Evolutionary conservation across 2,888 invertebrate genomes (phyloP).

Genomic region (Epistrophe eligans): DNA sequence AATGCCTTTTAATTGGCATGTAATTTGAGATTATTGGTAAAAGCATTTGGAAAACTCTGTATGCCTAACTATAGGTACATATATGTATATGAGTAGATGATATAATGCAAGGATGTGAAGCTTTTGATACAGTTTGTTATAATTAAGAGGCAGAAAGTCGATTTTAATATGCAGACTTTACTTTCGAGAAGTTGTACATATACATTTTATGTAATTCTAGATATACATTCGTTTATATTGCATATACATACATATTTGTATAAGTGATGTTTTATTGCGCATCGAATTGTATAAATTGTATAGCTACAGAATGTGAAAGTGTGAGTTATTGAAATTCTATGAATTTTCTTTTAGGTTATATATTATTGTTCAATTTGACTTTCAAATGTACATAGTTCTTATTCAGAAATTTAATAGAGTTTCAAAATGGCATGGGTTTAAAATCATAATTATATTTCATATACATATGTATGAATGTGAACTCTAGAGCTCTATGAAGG

Average conservation of each 20-base stretch:
- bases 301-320: not conserved
- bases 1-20: constrained; percentile 70
- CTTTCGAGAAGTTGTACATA: not conserved
- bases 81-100: not conserved
- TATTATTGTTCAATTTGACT: not conserved
- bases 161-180: constrained; percentile 27
- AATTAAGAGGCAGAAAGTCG: constrained; percentile 44
- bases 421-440: too few relatives aligned
- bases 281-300: too few relatives aligned
- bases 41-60: constrained; percentile 26
- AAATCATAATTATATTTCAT: too few relatives aligned
- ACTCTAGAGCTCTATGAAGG: too few relatives aligned
- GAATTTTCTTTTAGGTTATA: not conserved
- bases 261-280: too few relatives aligned
- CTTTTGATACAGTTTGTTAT: constrained; percentile 46
- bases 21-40: constrained; percentile 60
- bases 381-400: not conserved
- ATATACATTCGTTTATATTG: too few relatives aligned
- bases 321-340: constrained; percentile 22
- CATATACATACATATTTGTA: too few relatives aligned
- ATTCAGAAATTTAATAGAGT: too few relatives aligned
- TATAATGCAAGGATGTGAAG: not conserved
- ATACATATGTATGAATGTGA: too few relatives aligned
- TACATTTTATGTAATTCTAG: too few relatives aligned
- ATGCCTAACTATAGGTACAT: not conserved